These are phyloP conservation scores for Ptilorrhoa leucosticta DNA, from an alignment of 2,113 vertebrate genomes.

Conservation along the genomic window DNA sequence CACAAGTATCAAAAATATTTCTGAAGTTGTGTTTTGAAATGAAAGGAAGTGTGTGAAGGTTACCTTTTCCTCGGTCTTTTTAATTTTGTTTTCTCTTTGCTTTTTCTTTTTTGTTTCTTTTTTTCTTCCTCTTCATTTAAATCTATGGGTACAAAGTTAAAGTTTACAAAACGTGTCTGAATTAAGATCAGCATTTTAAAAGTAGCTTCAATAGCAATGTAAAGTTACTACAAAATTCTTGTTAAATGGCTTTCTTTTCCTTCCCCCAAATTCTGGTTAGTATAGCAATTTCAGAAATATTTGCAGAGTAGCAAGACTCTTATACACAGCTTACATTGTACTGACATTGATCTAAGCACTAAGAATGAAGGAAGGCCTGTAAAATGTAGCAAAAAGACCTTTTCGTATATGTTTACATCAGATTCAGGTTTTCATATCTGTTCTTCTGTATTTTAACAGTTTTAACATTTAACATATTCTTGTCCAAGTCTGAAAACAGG, in stretches of 20 bases:
- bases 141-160: conserved; percentile 59
- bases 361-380: neutral
- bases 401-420: neutral
- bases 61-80: conserved; percentile 88
- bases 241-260: neutral
- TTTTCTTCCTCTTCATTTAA: conserved; percentile 79
- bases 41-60: neutral
- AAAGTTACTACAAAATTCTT: neutral
- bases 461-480: neutral
- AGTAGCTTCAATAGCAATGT: neutral
- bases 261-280: neutral
- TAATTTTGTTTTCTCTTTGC: conserved; percentile 78
- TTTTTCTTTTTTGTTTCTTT: conserved; percentile 83
- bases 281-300: neutral
- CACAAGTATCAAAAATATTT: neutral
- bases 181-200: neutral
- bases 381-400: neutral
- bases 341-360: neutral
- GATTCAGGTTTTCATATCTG: neutral
- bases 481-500: neutral
- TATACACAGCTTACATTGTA: neutral
- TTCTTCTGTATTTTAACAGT: neutral
- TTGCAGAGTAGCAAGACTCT: neutral
- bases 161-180: neutral
- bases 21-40: neutral